Percentiles rank a stretch among this genome's conserved stretches.
phyloP scores from a whole-genome alignment of 2,113 vertebrate species.

The Lasiurus cinereus region DNA sequence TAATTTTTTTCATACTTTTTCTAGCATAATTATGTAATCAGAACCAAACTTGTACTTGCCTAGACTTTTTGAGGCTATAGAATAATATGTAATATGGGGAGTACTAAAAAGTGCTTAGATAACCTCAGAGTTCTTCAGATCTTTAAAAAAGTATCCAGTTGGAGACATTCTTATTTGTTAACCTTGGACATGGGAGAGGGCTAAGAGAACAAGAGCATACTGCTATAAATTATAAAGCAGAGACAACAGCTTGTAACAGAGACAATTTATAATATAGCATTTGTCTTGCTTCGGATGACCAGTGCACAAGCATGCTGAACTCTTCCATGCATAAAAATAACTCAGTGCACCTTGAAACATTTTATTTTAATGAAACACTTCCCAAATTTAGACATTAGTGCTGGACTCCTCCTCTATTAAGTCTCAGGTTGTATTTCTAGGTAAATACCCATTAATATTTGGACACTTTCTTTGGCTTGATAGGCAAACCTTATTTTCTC shows the following conservation, averaged over 20 bases:
- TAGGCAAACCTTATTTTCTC: slow-evolving; percentile 53
- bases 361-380: not conserved
- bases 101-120: slow-evolving; percentile 37
- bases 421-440: slow-evolving; percentile 25
- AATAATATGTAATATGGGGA: slow-evolving; percentile 66
- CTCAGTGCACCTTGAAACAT: not conserved
- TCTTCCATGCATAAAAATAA: not conserved
- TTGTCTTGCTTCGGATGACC: not conserved
- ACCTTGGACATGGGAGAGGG: slow-evolving; percentile 17
- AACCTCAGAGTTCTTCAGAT: not conserved
- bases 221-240: not conserved
- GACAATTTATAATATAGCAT: not conserved
- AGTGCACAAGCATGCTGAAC: not conserved
- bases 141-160: slow-evolving; percentile 38
- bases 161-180: slow-evolving; percentile 40
- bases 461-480: not conserved
- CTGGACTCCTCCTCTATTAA: slow-evolving; percentile 19
- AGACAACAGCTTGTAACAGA: slow-evolving; percentile 9
- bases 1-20: slow-evolving; percentile 79
- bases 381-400: slow-evolving; percentile 20
- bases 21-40: slow-evolving; percentile 86
- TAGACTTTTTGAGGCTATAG: slow-evolving; percentile 73
- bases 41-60: slow-evolving; percentile 71
- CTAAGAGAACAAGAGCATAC: slow-evolving; percentile 59
- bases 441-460: slow-evolving; percentile 58